Base-by-base conservation (phyloP, 2,797 vertebrate species). In the Menidia menidia region DNA sequence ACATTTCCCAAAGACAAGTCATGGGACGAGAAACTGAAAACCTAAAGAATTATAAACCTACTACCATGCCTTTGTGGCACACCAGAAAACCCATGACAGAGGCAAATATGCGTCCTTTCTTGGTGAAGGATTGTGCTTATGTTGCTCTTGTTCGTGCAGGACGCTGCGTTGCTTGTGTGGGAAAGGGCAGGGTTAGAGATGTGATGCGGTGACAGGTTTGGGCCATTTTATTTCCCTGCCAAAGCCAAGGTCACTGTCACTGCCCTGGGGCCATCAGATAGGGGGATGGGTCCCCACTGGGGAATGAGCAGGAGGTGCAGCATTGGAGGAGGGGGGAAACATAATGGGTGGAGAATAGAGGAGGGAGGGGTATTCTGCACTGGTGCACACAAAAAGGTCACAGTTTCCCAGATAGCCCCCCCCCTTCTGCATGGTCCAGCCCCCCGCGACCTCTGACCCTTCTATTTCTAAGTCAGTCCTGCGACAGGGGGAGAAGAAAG, bases 281-380 rank as follows among this genome's bases (percentile, higher is more conserved):
- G 64, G 82, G 88, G 84, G 83, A 83, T 78, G 87, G 92, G 86
- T 75, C 71, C 78, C 84, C 85, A 91, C 87, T 93, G 89, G 89
- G 91, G 87, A 87, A 76, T 67, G 69, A 91, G 83, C 81, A 92
- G 76, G 78, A 77, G 82, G 72, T 92, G 71, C 85, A 88, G 89
- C 19, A 80, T 61, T 76, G 81, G 90, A 84, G 92, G 82, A 84
- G 87, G 90, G 25, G 25, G 81, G 83, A 68, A 75, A 71, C 45
- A 44, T 76, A 80, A 85, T 78, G 75, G 86, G 76, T 84, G 86
- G 87, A 75, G 83, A 75, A 83, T 77, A 35, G 73, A 85, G 87
- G 87, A 92, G 94, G 95, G 94, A 93, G 93, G 92, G 91, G 92
- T 92, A 95, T 96, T 96, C 94, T 96, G 95, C 95, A 93, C 90